These are phyloP conservation scores for Eupithecia subumbrata DNA, from an alignment of 2,888 invertebrate species.

Conservation along the genomic window DNA sequence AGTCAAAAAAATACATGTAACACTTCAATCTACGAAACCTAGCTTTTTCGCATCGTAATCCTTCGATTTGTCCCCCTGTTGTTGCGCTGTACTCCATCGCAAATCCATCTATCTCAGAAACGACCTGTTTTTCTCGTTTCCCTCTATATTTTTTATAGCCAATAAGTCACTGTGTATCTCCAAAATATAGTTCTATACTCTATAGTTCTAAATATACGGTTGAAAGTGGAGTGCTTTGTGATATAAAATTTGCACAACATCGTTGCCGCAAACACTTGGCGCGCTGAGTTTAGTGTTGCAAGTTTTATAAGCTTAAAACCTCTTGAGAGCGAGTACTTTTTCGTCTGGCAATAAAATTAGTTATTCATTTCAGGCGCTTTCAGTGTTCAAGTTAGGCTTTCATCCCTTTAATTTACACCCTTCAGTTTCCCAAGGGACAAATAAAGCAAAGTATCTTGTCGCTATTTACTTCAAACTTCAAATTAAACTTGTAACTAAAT, in stretches of 20 bases:
- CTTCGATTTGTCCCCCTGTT: background rate
- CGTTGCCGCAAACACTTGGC: slow-evolving; percentile 41
- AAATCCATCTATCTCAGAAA: background rate
- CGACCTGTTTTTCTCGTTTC: background rate
- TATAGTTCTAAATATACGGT: slow-evolving; percentile 14
- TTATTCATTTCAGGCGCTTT: slow-evolving; percentile 18
- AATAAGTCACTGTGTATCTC: slow-evolving; percentile 36
- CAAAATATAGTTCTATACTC: slow-evolving; percentile 4
- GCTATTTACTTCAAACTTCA: background rate
- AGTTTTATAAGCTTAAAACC: slow-evolving; percentile 49
- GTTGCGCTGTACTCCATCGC: background rate
- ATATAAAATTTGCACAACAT: slow-evolving; percentile 52
- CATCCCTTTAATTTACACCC: slow-evolving; percentile 16
- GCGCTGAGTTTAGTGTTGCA: slow-evolving; percentile 42
- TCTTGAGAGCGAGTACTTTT: slow-evolving; percentile 41
- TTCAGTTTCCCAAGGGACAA: background rate
- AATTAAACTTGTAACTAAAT: background rate
- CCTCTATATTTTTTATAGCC: slow-evolving; percentile 19
- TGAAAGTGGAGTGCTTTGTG: slow-evolving; percentile 25
- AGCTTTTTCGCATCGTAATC: background rate
- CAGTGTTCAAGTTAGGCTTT: slow-evolving; percentile 27
- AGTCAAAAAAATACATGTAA: no score
- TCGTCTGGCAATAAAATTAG: slow-evolving; percentile 29
- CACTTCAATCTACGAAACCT: background rate
- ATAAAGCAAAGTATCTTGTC: background rate